Conservation (phyloP, 2,113 vertebrate genomes). For the Hippocampus guttulatus region DNA sequence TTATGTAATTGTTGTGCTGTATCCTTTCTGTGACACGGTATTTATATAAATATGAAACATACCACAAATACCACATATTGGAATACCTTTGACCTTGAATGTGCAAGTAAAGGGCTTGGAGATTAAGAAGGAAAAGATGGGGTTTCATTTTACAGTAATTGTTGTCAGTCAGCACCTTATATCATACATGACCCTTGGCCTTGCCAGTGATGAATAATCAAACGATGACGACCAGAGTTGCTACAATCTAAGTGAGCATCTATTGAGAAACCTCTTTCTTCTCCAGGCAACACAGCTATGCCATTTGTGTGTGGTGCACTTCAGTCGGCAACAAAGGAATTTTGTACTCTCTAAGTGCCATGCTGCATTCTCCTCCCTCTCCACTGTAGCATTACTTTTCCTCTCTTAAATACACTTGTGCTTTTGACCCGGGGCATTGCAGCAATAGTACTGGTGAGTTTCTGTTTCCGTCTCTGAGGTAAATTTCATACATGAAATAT, state of each 20-base stretch:
- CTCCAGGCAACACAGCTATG: slow-evolving; percentile 53
- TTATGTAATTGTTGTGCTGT: background rate
- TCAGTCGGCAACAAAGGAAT: slow-evolving; percentile 47
- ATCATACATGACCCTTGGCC: slow-evolving; percentile 2
- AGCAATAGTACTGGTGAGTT: slow-evolving; percentile 35
- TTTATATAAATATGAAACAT: background rate
- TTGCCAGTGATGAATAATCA: slow-evolving; percentile 14
- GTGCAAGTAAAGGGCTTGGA: background rate
- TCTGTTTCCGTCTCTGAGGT: slow-evolving; percentile 12
- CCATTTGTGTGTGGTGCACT: slow-evolving; percentile 66
- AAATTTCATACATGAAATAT: slow-evolving; percentile 38
- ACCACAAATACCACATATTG: background rate
- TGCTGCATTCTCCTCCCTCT: slow-evolving; percentile 25
- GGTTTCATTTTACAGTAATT: background rate
- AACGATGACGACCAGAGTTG: slow-evolving; percentile 46
- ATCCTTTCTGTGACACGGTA: background rate
- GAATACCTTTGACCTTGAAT: background rate
- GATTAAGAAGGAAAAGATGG: background rate
- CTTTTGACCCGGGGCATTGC: slow-evolving; percentile 38
- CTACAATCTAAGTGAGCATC: slow-evolving; percentile 56
- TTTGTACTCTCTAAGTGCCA: slow-evolving; percentile 39
- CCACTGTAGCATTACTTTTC: slow-evolving; percentile 21
- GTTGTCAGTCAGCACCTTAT: background rate
- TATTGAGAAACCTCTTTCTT: slow-evolving; percentile 61
- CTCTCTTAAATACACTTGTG: slow-evolving; percentile 48